Conservation (phyloP, 2,888 invertebrate species). For the Hermodice carunculata region DNA sequence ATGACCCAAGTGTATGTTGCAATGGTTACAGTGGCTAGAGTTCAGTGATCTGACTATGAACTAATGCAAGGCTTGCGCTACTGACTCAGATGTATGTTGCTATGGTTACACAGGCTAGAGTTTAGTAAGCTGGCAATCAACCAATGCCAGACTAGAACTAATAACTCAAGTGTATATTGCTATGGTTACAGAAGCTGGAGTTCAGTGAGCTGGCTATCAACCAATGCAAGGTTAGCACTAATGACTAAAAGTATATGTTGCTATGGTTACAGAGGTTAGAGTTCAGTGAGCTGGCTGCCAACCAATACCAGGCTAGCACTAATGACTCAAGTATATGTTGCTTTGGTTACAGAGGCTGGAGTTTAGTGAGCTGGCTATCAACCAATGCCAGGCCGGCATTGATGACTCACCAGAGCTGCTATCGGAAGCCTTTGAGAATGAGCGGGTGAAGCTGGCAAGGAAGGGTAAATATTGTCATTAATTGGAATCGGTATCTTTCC, state of each 20-base stretch:
- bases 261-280: slow-evolving; percentile 77
- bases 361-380: slow-evolving; percentile 81
- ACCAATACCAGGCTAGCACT: slow-evolving; percentile 81
- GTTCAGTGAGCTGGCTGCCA: slow-evolving; percentile 81
- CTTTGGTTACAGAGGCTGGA: slow-evolving; percentile 78
- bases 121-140: too few species aligned
- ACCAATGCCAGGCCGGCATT: slow-evolving; percentile 83
- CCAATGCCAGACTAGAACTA: too few species aligned
- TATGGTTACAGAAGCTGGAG: slow-evolving; percentile 79
- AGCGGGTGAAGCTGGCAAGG: slow-evolving; percentile 66
- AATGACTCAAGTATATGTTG: not conserved
- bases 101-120: too few species aligned
- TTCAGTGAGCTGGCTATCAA: slow-evolving; percentile 82
- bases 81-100: too few species aligned
- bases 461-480: slow-evolving; percentile 59
- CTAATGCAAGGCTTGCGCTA: slow-evolving; percentile 80
- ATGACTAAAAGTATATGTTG: too few species aligned
- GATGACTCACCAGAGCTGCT: slow-evolving; percentile 75
- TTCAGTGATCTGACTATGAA: slow-evolving; percentile 82
- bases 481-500: too few species aligned
- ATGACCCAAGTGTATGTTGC: too few species aligned
- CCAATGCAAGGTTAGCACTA: slow-evolving; percentile 80
- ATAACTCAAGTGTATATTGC: too few species aligned
- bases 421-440: slow-evolving; percentile 73
- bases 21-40: slow-evolving; percentile 79